These are phyloP conservation scores for Poeciliopsis retropinna DNA, from an alignment of 2,113 vertebrate genomes.

Conservation along the genomic window DNA sequence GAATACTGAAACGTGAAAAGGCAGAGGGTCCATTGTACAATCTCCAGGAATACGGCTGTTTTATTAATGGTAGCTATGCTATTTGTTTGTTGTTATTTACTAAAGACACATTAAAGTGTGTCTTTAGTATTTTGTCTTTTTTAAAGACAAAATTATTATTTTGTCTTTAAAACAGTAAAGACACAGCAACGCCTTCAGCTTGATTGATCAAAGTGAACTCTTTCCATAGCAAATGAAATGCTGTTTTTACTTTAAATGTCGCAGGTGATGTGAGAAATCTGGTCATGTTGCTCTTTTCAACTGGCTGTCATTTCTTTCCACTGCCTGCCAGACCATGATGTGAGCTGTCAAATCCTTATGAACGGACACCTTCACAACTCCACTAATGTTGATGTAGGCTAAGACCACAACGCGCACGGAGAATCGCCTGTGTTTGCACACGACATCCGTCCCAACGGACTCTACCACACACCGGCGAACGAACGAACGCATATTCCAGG, in stretches of 20 bases:
- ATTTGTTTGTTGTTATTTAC: no score
- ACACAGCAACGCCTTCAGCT: background rate
- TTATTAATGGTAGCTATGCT: background rate
- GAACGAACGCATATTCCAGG: slow-evolving; percentile 64
- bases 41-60: background rate
- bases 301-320: slow-evolving; percentile 38
- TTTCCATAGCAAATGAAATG: background rate
- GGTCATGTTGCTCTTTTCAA: slow-evolving; percentile 4
- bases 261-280: background rate
- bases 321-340: slow-evolving; percentile 21
- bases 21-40: no score
- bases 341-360: slow-evolving; percentile 45
- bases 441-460: slow-evolving; percentile 51
- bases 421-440: slow-evolving; percentile 47
- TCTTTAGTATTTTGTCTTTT: no score
- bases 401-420: slow-evolving; percentile 50
- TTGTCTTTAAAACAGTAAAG: background rate
- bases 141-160: no score
- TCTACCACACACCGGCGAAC: slow-evolving; percentile 58
- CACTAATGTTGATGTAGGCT: slow-evolving; percentile 60
- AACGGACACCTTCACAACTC: slow-evolving; percentile 57
- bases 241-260: slow-evolving; percentile 28
- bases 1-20: no score
- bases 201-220: background rate
- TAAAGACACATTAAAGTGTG: background rate